These are phyloP conservation scores for Podarcis cretensis DNA, from an alignment of 2,113 vertebrate species.

Conservation along the genomic window DNA sequence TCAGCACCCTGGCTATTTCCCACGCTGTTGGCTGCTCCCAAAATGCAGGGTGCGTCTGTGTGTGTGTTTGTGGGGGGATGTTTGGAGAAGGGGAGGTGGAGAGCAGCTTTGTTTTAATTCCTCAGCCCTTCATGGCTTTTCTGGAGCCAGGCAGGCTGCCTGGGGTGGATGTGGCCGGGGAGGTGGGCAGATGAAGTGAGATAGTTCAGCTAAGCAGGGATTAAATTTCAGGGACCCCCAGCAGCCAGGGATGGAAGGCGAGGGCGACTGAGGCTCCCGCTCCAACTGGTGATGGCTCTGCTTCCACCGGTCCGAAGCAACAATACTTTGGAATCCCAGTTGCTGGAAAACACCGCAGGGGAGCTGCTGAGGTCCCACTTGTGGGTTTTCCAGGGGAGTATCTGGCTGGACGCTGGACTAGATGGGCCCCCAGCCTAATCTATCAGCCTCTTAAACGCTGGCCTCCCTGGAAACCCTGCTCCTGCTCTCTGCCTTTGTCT, in stretches of 20 bases:
- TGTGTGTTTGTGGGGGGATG: neutral
- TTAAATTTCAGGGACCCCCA: neutral
- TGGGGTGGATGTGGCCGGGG: neutral
- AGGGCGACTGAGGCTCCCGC: neutral
- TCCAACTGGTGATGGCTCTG: neutral
- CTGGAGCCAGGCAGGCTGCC: neutral
- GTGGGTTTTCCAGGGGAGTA: too few species aligned
- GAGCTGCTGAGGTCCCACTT: too few species aligned
- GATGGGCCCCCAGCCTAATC: too few species aligned
- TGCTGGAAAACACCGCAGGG: too few species aligned
- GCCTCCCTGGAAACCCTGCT: too few species aligned
- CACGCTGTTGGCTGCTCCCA: neutral
- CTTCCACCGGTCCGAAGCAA: too few species aligned
- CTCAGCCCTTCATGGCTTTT: neutral
- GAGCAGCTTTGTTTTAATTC: neutral
- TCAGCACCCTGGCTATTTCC: neutral
- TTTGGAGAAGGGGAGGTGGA: neutral
- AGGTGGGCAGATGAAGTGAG: neutral
- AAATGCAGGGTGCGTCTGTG: too few species aligned
- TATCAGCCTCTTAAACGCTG: too few species aligned
- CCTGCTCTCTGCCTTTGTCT: too few species aligned
- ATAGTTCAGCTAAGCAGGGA: neutral
- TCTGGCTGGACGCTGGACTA: too few species aligned
- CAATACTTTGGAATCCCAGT: too few species aligned
- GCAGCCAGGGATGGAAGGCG: neutral